Base-by-base conservation (phyloP, 2,113 vertebrate genomes). In the Riparia riparia region DNA sequence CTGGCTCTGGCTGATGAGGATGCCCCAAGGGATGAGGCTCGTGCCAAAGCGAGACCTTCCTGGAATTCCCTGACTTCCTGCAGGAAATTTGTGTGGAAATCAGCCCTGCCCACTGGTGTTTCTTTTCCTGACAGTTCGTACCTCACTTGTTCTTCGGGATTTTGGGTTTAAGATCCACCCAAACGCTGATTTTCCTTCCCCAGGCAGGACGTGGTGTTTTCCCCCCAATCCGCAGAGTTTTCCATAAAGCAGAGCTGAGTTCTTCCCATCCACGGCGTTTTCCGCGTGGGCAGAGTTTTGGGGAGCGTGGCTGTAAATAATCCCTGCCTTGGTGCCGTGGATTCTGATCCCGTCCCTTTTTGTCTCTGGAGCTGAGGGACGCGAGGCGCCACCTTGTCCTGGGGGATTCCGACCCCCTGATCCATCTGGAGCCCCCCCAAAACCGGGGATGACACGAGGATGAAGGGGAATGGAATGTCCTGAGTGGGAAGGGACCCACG, bases 361-460 rank as follows among this genome's bases (percentile, higher is more conserved):
- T n/a, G 15, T 31, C 22, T 5, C 34, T 25, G 71, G 31, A 7
- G 10, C 4, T 31, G 74, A 50, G 26, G 63, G 47, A 13, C 34
- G 1, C 14, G 1, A 22, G 64, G 22, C 41, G 7, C 12, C 42
- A 6, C 14, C 2, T 4, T n/a, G 31, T 49, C 61, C 53, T 2
- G 5, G 29, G 32, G 16, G 53, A 37, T 1, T 29, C 12, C 9
- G 12, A 3, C 9, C 42, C 34, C 34, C 26, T 2, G 53, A 19
- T 8, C 29, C 20, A 14, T 12, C 25, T 2, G 24, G 64, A 39
- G 54, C 25, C 15, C 45, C 69, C 32, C 9, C 5, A 31, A 34
- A 5, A 4, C 0, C 0, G 45, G 25, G 16, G 14, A 8, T 1
- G 15, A 1, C 1, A 0, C 0, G 26, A 9, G 15, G 44, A 47